phyloP scores from a whole-genome alignment of 2,113 vertebrate species.

The Phrynosoma blainvillii region DNA sequence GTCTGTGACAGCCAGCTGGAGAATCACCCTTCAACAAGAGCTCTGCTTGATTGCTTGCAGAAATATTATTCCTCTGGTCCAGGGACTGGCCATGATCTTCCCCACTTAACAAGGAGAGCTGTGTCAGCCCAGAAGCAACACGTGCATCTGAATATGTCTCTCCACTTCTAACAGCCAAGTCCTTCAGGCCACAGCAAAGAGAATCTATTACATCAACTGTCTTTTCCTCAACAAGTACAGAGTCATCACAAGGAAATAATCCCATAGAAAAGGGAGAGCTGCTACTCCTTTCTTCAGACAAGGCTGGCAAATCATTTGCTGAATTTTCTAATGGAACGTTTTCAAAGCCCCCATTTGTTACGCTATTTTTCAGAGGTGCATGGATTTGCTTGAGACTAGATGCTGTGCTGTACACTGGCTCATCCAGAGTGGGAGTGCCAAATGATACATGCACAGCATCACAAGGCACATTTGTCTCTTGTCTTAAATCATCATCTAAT shows the following conservation, averaged over 20 bases:
- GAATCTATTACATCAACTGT: constrained; percentile 2
- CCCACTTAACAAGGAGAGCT: constrained; percentile 49
- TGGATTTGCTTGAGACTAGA: not conserved
- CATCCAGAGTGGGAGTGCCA: constrained; percentile 57
- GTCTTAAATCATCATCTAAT: not conserved
- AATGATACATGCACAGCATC: not conserved
- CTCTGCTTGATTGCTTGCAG: constrained; percentile 30
- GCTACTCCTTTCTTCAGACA: not conserved
- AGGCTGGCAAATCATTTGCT: not conserved
- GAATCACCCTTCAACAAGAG: constrained; percentile 33
- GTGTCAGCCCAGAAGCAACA: constrained; percentile 63
- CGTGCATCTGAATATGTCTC: constrained; percentile 55
- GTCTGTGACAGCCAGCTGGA: not conserved
- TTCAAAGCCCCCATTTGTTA: constrained; percentile 66
- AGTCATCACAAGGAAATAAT: not conserved
- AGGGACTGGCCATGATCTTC: constrained; percentile 28
- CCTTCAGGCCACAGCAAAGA: constrained; percentile 57
- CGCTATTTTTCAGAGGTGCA: rapidly evolving
- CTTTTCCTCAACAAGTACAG: constrained; percentile 1
- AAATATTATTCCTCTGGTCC: not conserved
- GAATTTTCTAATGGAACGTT: rapidly evolving
- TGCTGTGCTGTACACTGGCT: not conserved
- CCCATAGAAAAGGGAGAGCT: not conserved
- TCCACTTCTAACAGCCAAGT: constrained; percentile 70
- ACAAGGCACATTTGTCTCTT: not conserved